Percentiles rank a stretch among this genome's conserved stretches.
phyloP scores from a whole-genome alignment of 2,113 vertebrate species.

The Siphamia tubifer region DNA sequence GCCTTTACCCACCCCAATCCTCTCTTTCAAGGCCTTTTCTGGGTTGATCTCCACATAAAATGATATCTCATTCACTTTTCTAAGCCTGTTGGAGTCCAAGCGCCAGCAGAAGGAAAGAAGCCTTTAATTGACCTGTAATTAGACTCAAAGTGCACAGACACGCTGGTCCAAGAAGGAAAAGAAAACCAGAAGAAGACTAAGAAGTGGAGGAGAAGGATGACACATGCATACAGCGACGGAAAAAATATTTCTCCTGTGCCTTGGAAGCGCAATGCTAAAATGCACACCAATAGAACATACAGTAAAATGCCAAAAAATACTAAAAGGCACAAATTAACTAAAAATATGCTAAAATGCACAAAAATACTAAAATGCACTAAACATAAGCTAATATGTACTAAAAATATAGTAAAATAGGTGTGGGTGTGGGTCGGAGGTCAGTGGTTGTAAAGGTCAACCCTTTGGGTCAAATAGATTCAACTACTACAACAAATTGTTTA shows the following conservation, averaged over 20 bases:
- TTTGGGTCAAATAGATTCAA: neutral
- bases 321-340: no score
- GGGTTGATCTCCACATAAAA: slow-evolving; percentile 89
- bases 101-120: slow-evolving; percentile 76
- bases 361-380: no score
- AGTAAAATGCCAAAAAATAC: no score
- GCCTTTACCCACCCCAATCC: slow-evolving; percentile 65
- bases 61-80: slow-evolving; percentile 83
- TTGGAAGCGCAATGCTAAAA: no score
- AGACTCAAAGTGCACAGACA: slow-evolving; percentile 77
- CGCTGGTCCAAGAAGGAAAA: slow-evolving; percentile 60
- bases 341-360: no score
- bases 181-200: slow-evolving; percentile 24
- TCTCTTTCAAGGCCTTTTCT: slow-evolving; percentile 82
- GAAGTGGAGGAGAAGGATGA: slow-evolving; percentile 6
- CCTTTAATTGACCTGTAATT: slow-evolving; percentile 92
- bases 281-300: no score
- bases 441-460: slow-evolving; percentile 14
- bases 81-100: slow-evolving; percentile 62
- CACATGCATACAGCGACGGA: no score
- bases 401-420: no score
- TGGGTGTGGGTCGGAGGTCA: no score
- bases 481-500: no score
- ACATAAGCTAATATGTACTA: no score
- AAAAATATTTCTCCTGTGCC: slow-evolving; percentile 48